Evolutionary conservation across 2,113 vertebrate genomes (phyloP), one percentile per base, ranked within the genome.

Genomic region (Ophthalmolycus amberensis): DNA sequence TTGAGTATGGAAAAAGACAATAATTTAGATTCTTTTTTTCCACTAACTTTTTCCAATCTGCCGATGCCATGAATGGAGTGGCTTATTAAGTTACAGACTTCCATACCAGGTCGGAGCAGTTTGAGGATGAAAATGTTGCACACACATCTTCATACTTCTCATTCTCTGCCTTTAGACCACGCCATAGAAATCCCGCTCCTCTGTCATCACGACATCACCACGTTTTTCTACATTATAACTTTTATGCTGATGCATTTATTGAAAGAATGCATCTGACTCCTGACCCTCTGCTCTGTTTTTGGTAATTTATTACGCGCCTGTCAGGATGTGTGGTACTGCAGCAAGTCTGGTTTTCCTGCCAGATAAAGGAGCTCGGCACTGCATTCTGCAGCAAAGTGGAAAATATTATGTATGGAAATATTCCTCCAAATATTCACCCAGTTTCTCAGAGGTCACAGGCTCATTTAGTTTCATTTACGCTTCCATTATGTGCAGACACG

Each of bases 351-450:
- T 80, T 77, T 83, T 79, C 75, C 77, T 86, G 84, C 87, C 88
- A 88, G 78, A 90, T 82, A 79, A 90, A 58, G 42, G 38, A 69
- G 59, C 75, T 70, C 46, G 10, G 40, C 75, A 76, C 60, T 60
- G 58, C 62, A 90, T 89, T 88, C 59, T 83, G 79, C 48, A 62
- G 78, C 75, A 85, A 82, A 88, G 77, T 73, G 86, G 90, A 94
- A 92, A 92, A 86, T 89, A 83, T 93, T 83, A 90, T 89, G 80
- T 87, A 90, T 89, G 88, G 84, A 92, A 70, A 89, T 84, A 71
- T 46, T 89, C 76, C 64, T 71, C 38, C 70, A 81, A 85, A 85
- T 81, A 85, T 77, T 89, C 78, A 75, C 46, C 54, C 68, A 81
- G 66, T 66, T 63, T 68, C 38, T 85, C 38, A 79, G 32, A 79